Conservation (phyloP, 2,113 vertebrate genomes). For the Romanogobio albipinnatus region DNA sequence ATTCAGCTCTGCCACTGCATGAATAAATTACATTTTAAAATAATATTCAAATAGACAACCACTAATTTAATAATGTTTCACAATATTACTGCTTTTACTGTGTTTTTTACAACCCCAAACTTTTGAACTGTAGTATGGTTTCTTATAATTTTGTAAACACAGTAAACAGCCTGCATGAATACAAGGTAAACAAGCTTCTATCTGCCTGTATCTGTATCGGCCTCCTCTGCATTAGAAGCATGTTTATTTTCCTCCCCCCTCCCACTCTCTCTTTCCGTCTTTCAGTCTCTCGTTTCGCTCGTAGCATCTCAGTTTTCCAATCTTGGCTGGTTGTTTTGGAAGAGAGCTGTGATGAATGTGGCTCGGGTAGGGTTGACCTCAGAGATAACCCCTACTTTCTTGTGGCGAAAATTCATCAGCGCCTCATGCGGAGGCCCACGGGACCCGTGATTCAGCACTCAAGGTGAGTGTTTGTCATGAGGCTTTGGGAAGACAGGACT, state of each 20-base stretch:
- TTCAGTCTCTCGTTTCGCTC: slow-evolving; percentile 9
- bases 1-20: too few relatives aligned
- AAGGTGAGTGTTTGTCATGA: slow-evolving; percentile 49
- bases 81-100: too few relatives aligned
- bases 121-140: background rate
- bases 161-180: slow-evolving; percentile 26
- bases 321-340: slow-evolving; percentile 35
- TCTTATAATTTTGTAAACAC: background rate
- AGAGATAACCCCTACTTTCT: slow-evolving; percentile 52
- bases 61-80: too few relatives aligned
- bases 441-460: slow-evolving; percentile 45
- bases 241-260: slow-evolving; percentile 12
- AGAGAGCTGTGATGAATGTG: slow-evolving; percentile 42
- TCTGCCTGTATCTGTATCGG: slow-evolving; percentile 23
- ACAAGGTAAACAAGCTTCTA: slow-evolving; percentile 24
- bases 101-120: too few relatives aligned
- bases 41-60: too few relatives aligned
- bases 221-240: slow-evolving; percentile 16
- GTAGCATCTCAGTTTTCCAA: slow-evolving; percentile 32
- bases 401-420: slow-evolving; percentile 48
- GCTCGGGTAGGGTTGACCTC: slow-evolving; percentile 44
- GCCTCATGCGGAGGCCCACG: slow-evolving; percentile 35
- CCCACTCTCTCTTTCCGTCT: background rate
- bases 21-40: too few relatives aligned
- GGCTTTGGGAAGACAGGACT: slow-evolving; percentile 32